Evolutionary conservation across 2,888 invertebrate genomes (phyloP), one percentile per base, ranked within the genome.

Genomic region (Acrobasis consociella): DNA sequence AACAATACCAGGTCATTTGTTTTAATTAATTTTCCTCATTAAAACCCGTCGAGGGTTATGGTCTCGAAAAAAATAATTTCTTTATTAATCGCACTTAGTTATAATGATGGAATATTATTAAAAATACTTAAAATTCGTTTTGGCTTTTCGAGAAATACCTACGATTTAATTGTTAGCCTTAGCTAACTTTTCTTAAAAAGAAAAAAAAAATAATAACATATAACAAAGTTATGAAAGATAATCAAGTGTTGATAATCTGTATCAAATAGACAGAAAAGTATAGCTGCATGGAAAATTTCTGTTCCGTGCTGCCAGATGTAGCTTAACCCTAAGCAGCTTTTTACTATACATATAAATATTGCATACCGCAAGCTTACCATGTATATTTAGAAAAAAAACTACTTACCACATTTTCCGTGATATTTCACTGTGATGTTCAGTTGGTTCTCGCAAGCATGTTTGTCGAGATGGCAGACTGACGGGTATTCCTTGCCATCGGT

Each of bases 401-500:
- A 81, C 96, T 95, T 87, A 97, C 98, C 97, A 89, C 98, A 98
- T 89, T 96, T 96, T 55, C 98, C 98, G 65, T 94, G 94, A 77
- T 96, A 97, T 76, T 96, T 96, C 71, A 97, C 94, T 22, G 95
- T 95, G 71, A 97, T 94, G 80, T 96, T 96, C 66, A 94, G 93
- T 69, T 95, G 94, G 72, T 94, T 94, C 67, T 94, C 94, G 84
- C 98, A 98, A 2, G 97, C 95, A 50, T 95, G 94, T 73, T 95
- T 94, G 77, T 96, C 95, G 94, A 98, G 96, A 83, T 97, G 96
- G 80, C 98, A 98, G 49, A 96, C 95, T 78, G 97, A 97, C 49
- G 96, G 94, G 86, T 98, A 98, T 68, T 98, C 95, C 74, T 95
- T 95, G 8, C 97, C 97, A 83, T 98, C 97, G 15, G 96, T 97